Conservation (phyloP, 2,797 vertebrate genomes). For the Crenuchus spilurus region DNA sequence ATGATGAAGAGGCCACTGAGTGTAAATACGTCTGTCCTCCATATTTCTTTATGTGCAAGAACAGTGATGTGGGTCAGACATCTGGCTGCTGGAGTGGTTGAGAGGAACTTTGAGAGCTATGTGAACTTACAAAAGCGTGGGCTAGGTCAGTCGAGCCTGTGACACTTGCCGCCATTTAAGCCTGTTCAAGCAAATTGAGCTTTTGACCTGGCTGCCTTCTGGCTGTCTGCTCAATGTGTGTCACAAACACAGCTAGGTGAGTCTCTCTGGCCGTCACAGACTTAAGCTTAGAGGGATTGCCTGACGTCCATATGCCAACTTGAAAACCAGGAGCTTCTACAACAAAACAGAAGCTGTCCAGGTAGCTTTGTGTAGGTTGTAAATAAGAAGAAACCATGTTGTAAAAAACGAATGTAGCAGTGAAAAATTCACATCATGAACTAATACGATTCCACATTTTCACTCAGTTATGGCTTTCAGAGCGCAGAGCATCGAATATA, state of each 20-base stretch:
- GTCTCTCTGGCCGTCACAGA: slow-evolving; percentile 29
- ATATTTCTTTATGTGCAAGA: background rate
- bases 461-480: background rate
- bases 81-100: background rate
- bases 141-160: slow-evolving; percentile 12
- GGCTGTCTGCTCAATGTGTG: slow-evolving; percentile 31
- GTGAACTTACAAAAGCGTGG: background rate
- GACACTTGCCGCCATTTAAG: slow-evolving; percentile 25
- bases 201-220: slow-evolving; percentile 36
- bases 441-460: background rate
- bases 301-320: slow-evolving; percentile 68
- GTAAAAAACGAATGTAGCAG: background rate
- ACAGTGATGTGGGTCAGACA: background rate
- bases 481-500: background rate
- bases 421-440: background rate
- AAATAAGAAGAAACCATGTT: too few species aligned
- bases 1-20: too few species aligned
- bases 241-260: slow-evolving; percentile 44
- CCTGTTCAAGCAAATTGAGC: slow-evolving; percentile 21
- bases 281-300: slow-evolving; percentile 69
- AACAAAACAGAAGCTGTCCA: background rate
- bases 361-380: too few species aligned
- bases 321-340: slow-evolving; percentile 22
- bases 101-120: background rate
- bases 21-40: background rate